A percentile compares a stretch with the other conserved stretches of the same genome.
Evolutionary conservation across 2,113 vertebrate genomes (phyloP).

Genomic region (Lampris megalopsis): DNA sequence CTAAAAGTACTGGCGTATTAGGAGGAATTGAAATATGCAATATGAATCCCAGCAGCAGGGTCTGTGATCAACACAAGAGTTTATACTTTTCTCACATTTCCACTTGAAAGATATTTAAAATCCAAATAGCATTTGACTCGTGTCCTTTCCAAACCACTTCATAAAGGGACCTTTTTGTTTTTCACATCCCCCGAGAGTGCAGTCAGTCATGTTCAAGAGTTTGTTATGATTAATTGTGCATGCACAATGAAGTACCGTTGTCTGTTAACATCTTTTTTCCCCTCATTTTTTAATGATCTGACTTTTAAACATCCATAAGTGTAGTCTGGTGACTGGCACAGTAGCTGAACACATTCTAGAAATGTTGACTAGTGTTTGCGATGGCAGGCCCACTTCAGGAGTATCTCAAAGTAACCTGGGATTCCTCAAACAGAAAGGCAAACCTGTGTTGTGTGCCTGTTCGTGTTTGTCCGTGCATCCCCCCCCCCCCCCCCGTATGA

Average conservation of each 20-base stretch:
- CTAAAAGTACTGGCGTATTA: background rate
- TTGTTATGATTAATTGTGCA: background rate
- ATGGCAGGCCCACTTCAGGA: background rate
- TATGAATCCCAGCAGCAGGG: constrained; percentile 20
- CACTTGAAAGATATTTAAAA: constrained; percentile 17
- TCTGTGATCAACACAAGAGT: constrained; percentile 16
- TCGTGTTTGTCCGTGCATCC: constrained; percentile 20
- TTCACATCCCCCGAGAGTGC: constrained; percentile 6
- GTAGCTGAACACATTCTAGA: constrained; percentile 30
- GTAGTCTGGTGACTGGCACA: constrained; percentile 3
- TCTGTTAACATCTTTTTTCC: background rate
- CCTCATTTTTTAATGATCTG: background rate
- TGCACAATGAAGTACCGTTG: background rate
- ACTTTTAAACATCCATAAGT: background rate
- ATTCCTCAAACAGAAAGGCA: constrained; percentile 6
- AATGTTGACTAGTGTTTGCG: constrained; percentile 9
- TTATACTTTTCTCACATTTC: constrained; percentile 3
- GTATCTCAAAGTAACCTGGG: constrained; percentile 23
- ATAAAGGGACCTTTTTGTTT: background rate
- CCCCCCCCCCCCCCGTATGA: constrained; percentile 29
- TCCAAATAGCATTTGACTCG: background rate
- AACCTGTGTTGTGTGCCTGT: constrained; percentile 21
- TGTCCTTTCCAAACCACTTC: background rate
- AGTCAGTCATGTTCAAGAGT: background rate
- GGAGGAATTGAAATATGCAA: constrained; percentile 2